A percentile compares a stretch with the other conserved stretches of the same genome.
phyloP scores from a whole-genome alignment of 2,113 vertebrate genomes.

The Herpetotheres cachinnans region DNA sequence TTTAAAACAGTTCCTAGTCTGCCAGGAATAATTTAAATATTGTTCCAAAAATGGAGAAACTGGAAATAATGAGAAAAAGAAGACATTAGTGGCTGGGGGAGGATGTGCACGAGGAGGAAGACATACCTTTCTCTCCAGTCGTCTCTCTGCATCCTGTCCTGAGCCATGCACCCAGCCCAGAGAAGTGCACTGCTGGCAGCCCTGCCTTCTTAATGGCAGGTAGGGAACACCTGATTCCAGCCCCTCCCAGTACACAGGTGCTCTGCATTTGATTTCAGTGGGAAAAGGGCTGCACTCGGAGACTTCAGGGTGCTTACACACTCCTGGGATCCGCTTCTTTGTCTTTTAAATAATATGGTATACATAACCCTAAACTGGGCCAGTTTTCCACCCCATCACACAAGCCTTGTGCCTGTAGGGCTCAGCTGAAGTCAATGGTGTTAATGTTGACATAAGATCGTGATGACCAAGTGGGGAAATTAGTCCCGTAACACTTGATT shows the following conservation, averaged over 20 bases:
- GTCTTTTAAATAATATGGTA: slow-evolving; percentile 17
- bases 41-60: background rate
- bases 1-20: background rate
- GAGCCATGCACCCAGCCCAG: background rate
- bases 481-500: background rate
- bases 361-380: background rate
- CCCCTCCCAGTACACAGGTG: background rate
- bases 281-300: background rate
- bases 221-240: background rate
- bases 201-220: background rate
- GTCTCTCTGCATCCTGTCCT: background rate
- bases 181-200: background rate
- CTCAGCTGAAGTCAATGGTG: slow-evolving; percentile 36
- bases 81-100: background rate
- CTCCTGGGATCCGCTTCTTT: slow-evolving; percentile 8
- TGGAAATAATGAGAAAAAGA: background rate
- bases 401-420: slow-evolving; percentile 26
- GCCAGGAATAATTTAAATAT: background rate
- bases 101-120: background rate
- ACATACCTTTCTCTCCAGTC: background rate
- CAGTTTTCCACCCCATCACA: background rate
- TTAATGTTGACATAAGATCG: slow-evolving; percentile 50
- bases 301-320: background rate
- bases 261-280: background rate
- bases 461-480: slow-evolving; percentile 40